Conservation (phyloP, 2,797 vertebrate genomes). For the Squalus acanthias region DNA sequence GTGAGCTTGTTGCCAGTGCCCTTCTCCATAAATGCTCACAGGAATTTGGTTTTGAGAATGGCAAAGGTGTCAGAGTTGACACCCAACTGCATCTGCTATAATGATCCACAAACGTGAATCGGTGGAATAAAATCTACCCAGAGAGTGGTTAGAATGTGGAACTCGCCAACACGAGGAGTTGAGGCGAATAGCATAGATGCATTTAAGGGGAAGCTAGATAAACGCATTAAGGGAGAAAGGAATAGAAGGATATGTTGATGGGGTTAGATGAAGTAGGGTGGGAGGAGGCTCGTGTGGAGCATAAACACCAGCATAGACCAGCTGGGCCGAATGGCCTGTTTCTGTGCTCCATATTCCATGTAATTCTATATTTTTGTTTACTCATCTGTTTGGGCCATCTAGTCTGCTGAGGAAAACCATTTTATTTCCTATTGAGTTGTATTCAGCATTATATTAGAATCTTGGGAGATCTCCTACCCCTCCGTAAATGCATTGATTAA, state of each 20-base stretch:
- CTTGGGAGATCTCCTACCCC: neutral
- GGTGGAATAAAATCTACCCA: neutral
- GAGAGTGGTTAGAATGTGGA: neutral
- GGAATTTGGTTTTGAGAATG: neutral
- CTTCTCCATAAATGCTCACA: neutral
- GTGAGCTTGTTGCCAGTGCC: neutral
- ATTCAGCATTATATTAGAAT: neutral
- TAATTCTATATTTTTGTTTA: neutral
- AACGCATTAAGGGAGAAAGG: neutral
- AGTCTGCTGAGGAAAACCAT: neutral
- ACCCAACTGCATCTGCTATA: no score
- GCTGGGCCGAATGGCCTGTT: neutral
- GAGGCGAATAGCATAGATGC: neutral
- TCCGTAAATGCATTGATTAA: no score
- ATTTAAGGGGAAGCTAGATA: neutral
- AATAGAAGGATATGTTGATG: neutral
- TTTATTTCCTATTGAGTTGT: neutral
- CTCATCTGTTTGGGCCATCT: neutral
- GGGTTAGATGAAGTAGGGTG: neutral
- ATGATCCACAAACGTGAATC: no score
- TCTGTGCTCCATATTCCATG: neutral
- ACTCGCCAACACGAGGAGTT: no score
- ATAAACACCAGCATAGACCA: neutral
- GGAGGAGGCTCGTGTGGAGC: neutral
- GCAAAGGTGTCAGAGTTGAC: neutral